These are phyloP conservation scores for Drosophila multiciliata DNA, from an alignment of 2,888 invertebrate species.

Conservation along the genomic window DNA sequence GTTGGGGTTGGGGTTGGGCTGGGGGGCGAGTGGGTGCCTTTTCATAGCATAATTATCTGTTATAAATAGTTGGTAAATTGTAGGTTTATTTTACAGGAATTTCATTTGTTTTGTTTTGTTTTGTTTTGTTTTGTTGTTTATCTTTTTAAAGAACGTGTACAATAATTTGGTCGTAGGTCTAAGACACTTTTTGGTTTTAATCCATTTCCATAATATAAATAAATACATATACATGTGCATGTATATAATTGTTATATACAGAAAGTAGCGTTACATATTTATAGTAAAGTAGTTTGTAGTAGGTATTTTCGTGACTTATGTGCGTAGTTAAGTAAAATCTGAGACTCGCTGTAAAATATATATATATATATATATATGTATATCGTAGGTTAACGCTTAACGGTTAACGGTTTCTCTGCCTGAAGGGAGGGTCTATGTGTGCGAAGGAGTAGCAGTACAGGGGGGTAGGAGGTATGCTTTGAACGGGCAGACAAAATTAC, in stretches of 20 bases:
- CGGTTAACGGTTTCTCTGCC: slow-evolving; percentile 38
- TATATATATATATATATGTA: slow-evolving; percentile 42
- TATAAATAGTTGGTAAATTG: slow-evolving; percentile 56
- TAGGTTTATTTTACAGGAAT: slow-evolving; percentile 61
- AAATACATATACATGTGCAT: slow-evolving; percentile 54
- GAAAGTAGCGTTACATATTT: slow-evolving; percentile 58
- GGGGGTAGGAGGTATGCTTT: not conserved
- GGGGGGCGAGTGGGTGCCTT: not conserved
- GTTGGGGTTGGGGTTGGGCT: not conserved
- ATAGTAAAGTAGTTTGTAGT: slow-evolving; percentile 48
- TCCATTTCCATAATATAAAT: slow-evolving; percentile 57
- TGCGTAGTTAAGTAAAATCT: slow-evolving; percentile 79
- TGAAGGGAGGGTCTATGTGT: slow-evolving; percentile 2
- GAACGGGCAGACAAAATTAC: slow-evolving; percentile 32
- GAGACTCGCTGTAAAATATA: slow-evolving; percentile 74
- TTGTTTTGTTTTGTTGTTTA: slow-evolving; percentile 22
- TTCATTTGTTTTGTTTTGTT: slow-evolving; percentile 30
- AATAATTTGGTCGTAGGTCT: slow-evolving; percentile 77
- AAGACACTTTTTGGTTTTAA: slow-evolving; percentile 78
- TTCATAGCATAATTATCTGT: slow-evolving; percentile 36
- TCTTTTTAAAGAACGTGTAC: slow-evolving; percentile 49
- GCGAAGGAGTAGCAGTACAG: not conserved
- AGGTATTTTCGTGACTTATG: slow-evolving; percentile 71
- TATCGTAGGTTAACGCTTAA: slow-evolving; percentile 30
- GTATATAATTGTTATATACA: slow-evolving; percentile 64